phyloP scores from a whole-genome alignment of 2,113 vertebrate species.

The Rhipidura dahli region DNA sequence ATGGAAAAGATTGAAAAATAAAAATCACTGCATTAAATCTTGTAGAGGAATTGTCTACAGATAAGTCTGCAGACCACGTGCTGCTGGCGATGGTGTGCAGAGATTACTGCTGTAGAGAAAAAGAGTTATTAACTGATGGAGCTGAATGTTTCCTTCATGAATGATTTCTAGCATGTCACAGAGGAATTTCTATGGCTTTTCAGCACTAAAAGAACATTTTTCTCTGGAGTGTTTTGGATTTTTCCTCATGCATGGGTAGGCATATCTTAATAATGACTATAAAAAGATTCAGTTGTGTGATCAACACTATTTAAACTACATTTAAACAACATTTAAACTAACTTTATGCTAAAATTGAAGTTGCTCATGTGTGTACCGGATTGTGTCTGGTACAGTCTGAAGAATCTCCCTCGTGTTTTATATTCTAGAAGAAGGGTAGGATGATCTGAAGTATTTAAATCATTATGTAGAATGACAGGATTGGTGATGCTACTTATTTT shows the following conservation, averaged over 20 bases:
- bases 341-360: not conserved
- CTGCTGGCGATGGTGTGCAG: not conserved
- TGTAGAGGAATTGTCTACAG: not conserved
- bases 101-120: not conserved
- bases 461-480: not conserved
- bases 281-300: not conserved
- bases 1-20: conserved; percentile 7
- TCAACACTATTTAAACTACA: not conserved
- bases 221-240: not conserved
- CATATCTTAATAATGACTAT: not conserved
- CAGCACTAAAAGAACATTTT: not conserved
- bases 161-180: not conserved
- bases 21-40: not conserved
- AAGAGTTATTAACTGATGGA: not conserved
- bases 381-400: not conserved
- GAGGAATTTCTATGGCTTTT: not conserved
- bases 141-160: not conserved
- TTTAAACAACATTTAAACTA: not conserved
- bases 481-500: not conserved
- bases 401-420: not conserved
- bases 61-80: not conserved
- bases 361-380: not conserved
- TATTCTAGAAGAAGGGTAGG: not conserved
- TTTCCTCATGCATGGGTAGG: not conserved
- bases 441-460: not conserved